Percentiles rank a stretch among this genome's conserved stretches.
These are phyloP conservation scores for Sebastes itinus DNA, from an alignment of 2,797 vertebrate genomes.

Conservation along the genomic window DNA sequence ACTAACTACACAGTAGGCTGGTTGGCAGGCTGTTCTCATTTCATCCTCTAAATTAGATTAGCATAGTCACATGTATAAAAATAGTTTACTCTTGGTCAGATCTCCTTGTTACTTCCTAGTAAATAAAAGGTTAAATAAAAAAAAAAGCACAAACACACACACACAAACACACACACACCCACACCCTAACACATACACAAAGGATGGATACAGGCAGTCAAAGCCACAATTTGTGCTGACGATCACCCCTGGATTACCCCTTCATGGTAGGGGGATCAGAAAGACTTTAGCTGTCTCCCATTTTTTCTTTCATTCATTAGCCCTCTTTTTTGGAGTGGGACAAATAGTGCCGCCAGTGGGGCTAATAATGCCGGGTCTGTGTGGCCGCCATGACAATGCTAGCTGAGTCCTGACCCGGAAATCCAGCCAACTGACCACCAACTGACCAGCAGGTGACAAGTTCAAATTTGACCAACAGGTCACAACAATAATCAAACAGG, in stretches of 20 bases:
- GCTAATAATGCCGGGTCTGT: slow-evolving; percentile 69
- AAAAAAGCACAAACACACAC: slow-evolving; percentile 18
- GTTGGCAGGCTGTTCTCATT: slow-evolving; percentile 3
- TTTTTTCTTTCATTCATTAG: slow-evolving; percentile 76
- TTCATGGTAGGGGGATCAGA: slow-evolving; percentile 83
- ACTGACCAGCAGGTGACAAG: slow-evolving; percentile 59
- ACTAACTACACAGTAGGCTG: slow-evolving; percentile 12
- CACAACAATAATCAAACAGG: slow-evolving; percentile 19
- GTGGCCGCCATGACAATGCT: slow-evolving; percentile 69
- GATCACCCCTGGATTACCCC: slow-evolving; percentile 78
- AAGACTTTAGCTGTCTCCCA: slow-evolving; percentile 80
- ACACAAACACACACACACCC: neutral
- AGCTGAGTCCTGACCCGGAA: slow-evolving; percentile 62
- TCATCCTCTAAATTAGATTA: slow-evolving; percentile 6
- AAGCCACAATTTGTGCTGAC: slow-evolving; percentile 83
- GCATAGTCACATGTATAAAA: neutral
- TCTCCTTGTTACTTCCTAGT: slow-evolving; percentile 5
- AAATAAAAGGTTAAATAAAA: neutral
- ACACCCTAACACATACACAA: slow-evolving; percentile 30
- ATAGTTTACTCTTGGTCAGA: slow-evolving; percentile 3
- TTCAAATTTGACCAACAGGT: slow-evolving; percentile 34
- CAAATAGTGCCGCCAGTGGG: slow-evolving; percentile 73
- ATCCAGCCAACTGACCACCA: slow-evolving; percentile 65
- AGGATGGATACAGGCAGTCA: slow-evolving; percentile 56
- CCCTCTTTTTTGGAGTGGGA: slow-evolving; percentile 73